phyloP scores from a whole-genome alignment of 1,140 invertebrate species.

The Leptopilina clavipes region DNA sequence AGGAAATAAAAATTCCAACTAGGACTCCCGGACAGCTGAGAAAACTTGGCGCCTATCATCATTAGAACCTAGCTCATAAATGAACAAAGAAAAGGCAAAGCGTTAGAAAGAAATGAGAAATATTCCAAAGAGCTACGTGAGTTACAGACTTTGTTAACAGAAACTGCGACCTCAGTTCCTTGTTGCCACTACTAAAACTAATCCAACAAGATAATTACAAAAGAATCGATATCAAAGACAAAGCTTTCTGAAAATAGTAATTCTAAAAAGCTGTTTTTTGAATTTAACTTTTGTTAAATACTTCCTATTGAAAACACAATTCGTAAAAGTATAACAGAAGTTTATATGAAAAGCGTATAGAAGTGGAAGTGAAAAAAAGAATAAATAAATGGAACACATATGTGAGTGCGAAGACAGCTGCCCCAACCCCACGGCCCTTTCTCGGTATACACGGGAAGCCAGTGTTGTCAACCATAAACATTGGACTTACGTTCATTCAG shows the following conservation, averaged over 20 bases:
- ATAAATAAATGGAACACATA: slow-evolving; percentile 14
- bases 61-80: background rate
- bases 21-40: slow-evolving; percentile 14
- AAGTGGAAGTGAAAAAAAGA: background rate
- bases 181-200: too few relatives aligned
- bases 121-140: too few relatives aligned
- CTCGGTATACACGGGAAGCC: background rate
- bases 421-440: slow-evolving; percentile 31
- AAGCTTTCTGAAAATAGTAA: too few relatives aligned
- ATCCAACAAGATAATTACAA: too few relatives aligned
- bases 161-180: too few relatives aligned
- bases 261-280: too few relatives aligned
- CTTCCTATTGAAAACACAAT: background rate
- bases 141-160: too few relatives aligned
- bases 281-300: background rate
- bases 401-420: slow-evolving; percentile 37
- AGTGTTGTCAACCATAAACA: slow-evolving; percentile 30
- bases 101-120: background rate
- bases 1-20: slow-evolving; percentile 17
- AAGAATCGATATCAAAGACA: too few relatives aligned
- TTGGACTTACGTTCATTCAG: slow-evolving; percentile 11
- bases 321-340: background rate
- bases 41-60: slow-evolving; percentile 5
- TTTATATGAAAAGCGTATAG: background rate
- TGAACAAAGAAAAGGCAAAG: background rate